Evolutionary conservation across 2,888 invertebrate genomes (phyloP).

Genomic region (Cryptophagus acutangulus): DNA sequence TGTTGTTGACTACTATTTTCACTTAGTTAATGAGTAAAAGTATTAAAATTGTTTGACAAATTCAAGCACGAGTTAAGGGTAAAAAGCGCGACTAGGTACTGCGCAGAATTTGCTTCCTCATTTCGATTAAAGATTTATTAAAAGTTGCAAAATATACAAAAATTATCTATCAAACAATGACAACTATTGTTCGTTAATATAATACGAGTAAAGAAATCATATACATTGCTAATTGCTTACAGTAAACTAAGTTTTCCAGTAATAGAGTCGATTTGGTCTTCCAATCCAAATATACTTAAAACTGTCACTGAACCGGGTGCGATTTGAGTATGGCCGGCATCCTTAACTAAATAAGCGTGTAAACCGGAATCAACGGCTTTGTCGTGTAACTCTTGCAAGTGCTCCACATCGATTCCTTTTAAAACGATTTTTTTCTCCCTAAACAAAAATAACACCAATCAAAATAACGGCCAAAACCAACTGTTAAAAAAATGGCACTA

Average conservation of each 20-base stretch:
- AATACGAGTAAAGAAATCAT: too few species aligned
- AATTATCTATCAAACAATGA: too few species aligned
- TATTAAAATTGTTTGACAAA: too few species aligned
- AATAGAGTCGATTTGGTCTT: constrained; percentile 45
- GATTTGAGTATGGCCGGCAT: constrained; percentile 49
- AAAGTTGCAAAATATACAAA: too few species aligned
- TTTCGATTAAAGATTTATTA: too few species aligned
- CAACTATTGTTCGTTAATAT: too few species aligned
- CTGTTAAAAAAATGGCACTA: constrained; percentile 2
- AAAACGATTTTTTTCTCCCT: constrained; percentile 49
- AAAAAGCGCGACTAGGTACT: too few species aligned
- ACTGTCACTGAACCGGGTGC: constrained; percentile 49
- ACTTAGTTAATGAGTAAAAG: too few species aligned
- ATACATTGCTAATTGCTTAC: too few species aligned
- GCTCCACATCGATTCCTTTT: constrained; percentile 42
- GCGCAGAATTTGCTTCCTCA: too few species aligned
- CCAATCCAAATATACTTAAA: constrained; percentile 50
- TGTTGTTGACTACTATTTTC: too few species aligned
- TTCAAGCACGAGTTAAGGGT: too few species aligned
- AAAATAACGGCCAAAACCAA: constrained; percentile 9
- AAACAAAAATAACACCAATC: constrained; percentile 33
- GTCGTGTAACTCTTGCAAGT: constrained; percentile 43
- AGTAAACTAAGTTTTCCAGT: constrained; percentile 34
- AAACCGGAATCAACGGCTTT: constrained; percentile 38
- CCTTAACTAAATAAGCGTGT: constrained; percentile 37